Base-by-base conservation (phyloP, 2,888 invertebrate species). In the Caenorhabditis uteleia region DNA sequence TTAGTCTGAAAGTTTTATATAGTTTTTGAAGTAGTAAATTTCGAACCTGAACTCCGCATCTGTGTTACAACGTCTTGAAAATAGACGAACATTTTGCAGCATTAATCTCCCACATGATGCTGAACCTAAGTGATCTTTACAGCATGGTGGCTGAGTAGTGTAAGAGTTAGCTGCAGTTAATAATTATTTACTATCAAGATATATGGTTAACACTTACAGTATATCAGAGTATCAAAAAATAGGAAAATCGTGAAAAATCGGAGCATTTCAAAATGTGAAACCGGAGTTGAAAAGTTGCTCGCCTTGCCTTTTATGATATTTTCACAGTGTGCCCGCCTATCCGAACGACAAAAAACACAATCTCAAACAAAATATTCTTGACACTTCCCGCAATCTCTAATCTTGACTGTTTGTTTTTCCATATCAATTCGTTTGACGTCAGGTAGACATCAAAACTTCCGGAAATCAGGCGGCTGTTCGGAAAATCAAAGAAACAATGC, bases 71-170 rank as follows among this genome's bases (percentile, higher is more conserved):
- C 75, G 25, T 44, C 70, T 58, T 0, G 60, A 66, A 44, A 77
- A 77, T 16, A 61, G 21, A 18, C 74, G 33, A 3, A 54, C 46
- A 44, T 77, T 77, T 10, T 67, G 60, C 45, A 61, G 55, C 47
- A 60, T 61, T 10, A 77, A 38, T 36, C 73, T 59, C 1, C 48
- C 33, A 51, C 77, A 77, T 7, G 77, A 70, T 5, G 73, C 53
- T 5, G 57, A n/a, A 2, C 73, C 68, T 8, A 77, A 43, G 50
- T 74, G 72, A 50, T 77, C 77, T 23, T 72, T 48, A 56, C 77
- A 77, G 49, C 77, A 77, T 3, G 77, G 77, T 1, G 77, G 77
- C 39, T 68, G 60, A 8, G 71, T 68, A 0, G 77, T 77, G 27
- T 69, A 67, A 0, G 43, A 16, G 10, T 16, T 10, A 3, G 42